These are phyloP conservation scores for Odontocerum albicorne DNA, from an alignment of 2,888 invertebrate genomes.

Conservation along the genomic window DNA sequence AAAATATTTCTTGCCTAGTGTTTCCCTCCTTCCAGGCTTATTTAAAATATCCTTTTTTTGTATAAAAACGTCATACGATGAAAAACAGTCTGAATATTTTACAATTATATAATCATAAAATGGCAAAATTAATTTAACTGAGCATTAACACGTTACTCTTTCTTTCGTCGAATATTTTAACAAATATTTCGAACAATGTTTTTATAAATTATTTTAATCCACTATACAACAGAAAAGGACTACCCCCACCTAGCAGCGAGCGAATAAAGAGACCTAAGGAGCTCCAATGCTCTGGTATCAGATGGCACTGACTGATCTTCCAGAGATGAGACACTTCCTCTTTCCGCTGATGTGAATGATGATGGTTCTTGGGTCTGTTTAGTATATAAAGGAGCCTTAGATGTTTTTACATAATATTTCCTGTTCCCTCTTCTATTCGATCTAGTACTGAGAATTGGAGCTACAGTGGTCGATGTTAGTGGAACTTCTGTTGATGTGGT, in stretches of 20 bases:
- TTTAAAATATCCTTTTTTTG: too few species aligned
- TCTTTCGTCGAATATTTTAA: too few species aligned
- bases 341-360: constrained; percentile 41
- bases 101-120: neutral
- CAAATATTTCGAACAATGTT: too few species aligned
- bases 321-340: constrained; percentile 40
- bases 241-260: constrained; percentile 81
- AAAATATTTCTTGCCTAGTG: too few species aligned
- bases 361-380: constrained; percentile 38
- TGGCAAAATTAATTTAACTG: neutral
- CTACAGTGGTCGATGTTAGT: constrained; percentile 41
- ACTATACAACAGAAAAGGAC: too few species aligned
- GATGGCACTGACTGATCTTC: constrained; percentile 56
- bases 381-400: constrained; percentile 43
- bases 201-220: too few species aligned
- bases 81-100: too few species aligned
- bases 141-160: too few species aligned
- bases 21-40: too few species aligned
- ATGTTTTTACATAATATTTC: constrained; percentile 45
- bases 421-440: constrained; percentile 47
- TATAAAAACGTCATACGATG: too few species aligned
- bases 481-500: constrained; percentile 33
- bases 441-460: constrained; percentile 41
- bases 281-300: constrained; percentile 77
- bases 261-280: constrained; percentile 80